These are phyloP conservation scores for Myripristis murdjan DNA, from an alignment of 2,797 vertebrate genomes.

Conservation along the genomic window DNA sequence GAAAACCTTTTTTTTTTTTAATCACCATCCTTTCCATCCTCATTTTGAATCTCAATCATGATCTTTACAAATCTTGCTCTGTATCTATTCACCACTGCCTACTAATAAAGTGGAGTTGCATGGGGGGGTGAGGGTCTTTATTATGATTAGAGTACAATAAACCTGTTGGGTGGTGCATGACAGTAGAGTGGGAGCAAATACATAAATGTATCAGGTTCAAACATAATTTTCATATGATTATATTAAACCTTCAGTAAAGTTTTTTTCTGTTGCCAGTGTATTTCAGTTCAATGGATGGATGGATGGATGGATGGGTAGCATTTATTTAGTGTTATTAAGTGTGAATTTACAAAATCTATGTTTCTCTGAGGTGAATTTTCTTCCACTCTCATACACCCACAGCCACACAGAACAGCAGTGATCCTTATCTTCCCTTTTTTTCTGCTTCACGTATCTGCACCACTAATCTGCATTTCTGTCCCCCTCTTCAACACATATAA, in stretches of 20 bases:
- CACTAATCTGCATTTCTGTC: constrained; percentile 5
- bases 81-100: not conserved
- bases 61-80: not conserved
- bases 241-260: not conserved
- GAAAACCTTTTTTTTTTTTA: constrained; percentile 9
- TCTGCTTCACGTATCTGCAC: constrained; percentile 34
- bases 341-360: constrained; percentile 15
- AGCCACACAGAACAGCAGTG: constrained; percentile 34
- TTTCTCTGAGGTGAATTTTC: constrained; percentile 1
- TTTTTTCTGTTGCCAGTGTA: no score
- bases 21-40: no score
- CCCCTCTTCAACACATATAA: constrained; percentile 9
- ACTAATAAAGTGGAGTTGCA: not conserved
- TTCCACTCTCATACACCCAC: constrained; percentile 6
- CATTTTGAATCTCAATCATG: not conserved
- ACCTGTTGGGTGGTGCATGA: no score
- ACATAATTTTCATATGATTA: not conserved
- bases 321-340: not conserved
- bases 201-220: not conserved
- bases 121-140: no score
- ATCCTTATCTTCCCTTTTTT: constrained; percentile 28
- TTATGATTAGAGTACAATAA: no score
- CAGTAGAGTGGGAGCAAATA: not conserved
- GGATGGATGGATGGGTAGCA: no score
- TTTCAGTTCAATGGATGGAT: no score